A percentile compares a stretch with the other conserved stretches of the same genome.
These are phyloP conservation scores for Athetis lepigone DNA, from an alignment of 2,888 invertebrate genomes.

Conservation along the genomic window DNA sequence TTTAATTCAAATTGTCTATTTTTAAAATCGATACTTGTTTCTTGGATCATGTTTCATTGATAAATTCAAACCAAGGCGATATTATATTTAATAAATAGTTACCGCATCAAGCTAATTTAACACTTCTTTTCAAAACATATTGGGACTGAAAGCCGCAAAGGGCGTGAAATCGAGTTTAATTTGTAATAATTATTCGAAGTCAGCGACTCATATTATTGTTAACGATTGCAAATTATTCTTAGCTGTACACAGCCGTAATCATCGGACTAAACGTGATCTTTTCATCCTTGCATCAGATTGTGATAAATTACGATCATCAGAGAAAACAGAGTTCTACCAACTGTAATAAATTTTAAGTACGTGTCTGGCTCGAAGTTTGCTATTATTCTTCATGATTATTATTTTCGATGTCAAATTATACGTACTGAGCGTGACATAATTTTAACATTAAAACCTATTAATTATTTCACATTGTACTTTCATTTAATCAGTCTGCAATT, in stretches of 20 bases:
- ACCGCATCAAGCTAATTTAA: not conserved
- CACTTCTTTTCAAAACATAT: slow-evolving; percentile 1
- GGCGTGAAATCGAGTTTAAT: slow-evolving; percentile 37
- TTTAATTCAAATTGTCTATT: too few species aligned
- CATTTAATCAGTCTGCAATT: slow-evolving; percentile 2
- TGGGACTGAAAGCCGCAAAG: slow-evolving; percentile 2
- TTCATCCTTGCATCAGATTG: slow-evolving; percentile 75
- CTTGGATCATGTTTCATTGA: too few species aligned
- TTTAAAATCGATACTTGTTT: too few species aligned
- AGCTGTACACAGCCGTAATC: slow-evolving; percentile 70
- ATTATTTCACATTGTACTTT: not conserved
- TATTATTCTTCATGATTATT: slow-evolving; percentile 34
- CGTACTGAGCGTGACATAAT: slow-evolving; percentile 9
- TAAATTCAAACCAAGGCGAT: too few species aligned
- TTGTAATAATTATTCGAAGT: slow-evolving; percentile 56
- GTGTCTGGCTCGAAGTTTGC: slow-evolving; percentile 35
- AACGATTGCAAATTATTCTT: slow-evolving; percentile 74
- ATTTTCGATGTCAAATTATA: slow-evolving; percentile 33
- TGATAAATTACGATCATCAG: slow-evolving; percentile 76
- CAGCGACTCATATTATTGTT: slow-evolving; percentile 67
- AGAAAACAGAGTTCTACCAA: slow-evolving; percentile 66
- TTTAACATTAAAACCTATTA: slow-evolving; percentile 11
- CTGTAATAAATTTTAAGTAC: slow-evolving; percentile 49
- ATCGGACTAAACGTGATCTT: slow-evolving; percentile 72
- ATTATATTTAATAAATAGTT: not conserved